Base-by-base conservation (phyloP, 2,797 vertebrate species). In the Sebastes kiyomatsui region DNA sequence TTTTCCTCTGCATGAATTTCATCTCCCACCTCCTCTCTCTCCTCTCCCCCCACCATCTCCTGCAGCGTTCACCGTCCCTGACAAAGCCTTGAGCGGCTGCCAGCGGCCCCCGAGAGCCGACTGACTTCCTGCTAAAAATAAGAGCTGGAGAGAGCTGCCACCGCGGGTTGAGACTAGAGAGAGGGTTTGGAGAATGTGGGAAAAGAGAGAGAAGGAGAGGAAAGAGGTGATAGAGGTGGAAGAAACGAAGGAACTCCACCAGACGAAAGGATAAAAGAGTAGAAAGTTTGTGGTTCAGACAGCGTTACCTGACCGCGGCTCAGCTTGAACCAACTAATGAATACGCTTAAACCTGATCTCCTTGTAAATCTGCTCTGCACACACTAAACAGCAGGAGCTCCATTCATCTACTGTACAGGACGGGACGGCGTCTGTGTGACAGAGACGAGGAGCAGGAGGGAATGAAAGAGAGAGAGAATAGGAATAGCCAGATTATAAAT, bases 401-500 rank as follows among this genome's bases (percentile, higher is more conserved):
- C 65, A 87, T 84, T 88, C 35, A 81, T 83, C 81, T 66, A 59
- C 56, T 59, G 58, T 61, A 61, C 69, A 59, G 66, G 75, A 75
- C 52, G 66, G 74, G 70, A 35, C 12, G 2, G 42, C 18, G 22
- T 46, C 67, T 59, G 74, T 69, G 68, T 64, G 75, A 70, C 56
- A 62, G 79, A 80, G 79, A 82, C 22, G 33, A 52, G 32, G 67
- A 72, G 75, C 38, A 80, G 72, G 73, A 75, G 77, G 66, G 80
- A 78, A 73, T 74, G 80, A 67, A 83, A 75, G 74, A n/a, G 76
- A 46, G 76, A 83, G 59, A 59, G 88, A 83, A 90, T 62, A 73
- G 79, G 77, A 88, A 92, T 74, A 89, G 73, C 69, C 72, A 78
- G 85, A 88, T 90, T 84, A 94, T 95, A 93, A 95, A 95, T 95